phyloP scores from a whole-genome alignment of 2,797 vertebrate species.

The Pseudomugil gertrudae region DNA sequence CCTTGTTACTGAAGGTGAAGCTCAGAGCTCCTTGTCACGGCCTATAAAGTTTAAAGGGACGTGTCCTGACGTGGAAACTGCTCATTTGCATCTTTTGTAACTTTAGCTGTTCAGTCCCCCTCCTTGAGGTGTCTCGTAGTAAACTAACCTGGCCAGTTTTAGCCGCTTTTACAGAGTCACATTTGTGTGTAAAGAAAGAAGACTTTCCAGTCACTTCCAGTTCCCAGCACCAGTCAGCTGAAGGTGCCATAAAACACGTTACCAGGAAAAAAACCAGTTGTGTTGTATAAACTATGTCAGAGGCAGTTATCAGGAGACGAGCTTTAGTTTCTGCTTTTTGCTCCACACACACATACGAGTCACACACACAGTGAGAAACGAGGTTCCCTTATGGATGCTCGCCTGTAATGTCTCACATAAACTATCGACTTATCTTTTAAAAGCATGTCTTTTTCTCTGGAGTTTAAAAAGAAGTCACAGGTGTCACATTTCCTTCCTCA shows the following conservation, averaged over 20 bases:
- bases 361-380: not conserved
- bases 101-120: not conserved
- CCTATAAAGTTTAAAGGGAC: constrained; percentile 7
- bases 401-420: constrained; percentile 49
- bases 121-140: not conserved
- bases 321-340: not conserved
- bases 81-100: constrained; percentile 53
- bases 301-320: not conserved
- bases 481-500: not conserved
- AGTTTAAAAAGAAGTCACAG: not conserved
- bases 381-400: constrained; percentile 54
- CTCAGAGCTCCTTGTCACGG: not conserved
- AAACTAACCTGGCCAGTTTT: constrained; percentile 42
- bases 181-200: not conserved
- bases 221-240: not conserved
- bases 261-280: not conserved
- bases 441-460: not conserved
- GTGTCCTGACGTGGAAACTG: not conserved
- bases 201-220: constrained; percentile 18
- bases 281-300: constrained; percentile 1
- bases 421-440: constrained; percentile 11
- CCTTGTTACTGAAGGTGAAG: not conserved
- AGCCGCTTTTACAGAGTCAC: not conserved
- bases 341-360: constrained; percentile 16
- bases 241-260: constrained; percentile 10